phyloP scores from a whole-genome alignment of 2,888 invertebrate genomes.

The Scrobipalpa costella region DNA sequence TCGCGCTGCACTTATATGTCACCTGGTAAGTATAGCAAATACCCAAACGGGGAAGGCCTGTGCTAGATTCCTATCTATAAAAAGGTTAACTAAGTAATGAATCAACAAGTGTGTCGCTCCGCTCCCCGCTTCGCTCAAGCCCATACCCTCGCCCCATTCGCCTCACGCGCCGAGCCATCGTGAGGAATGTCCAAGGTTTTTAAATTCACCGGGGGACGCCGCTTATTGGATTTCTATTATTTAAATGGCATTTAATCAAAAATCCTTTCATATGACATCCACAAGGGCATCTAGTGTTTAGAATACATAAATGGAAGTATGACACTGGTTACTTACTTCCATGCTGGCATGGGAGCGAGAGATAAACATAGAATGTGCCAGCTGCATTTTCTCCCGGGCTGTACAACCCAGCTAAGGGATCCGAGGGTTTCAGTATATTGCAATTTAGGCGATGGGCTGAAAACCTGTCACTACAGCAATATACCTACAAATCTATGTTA shows the following conservation, averaged over 20 bases:
- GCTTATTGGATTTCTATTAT: conserved; percentile 66
- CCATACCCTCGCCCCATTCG: conserved; percentile 35
- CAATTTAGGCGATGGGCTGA: no score
- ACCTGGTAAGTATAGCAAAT: no score
- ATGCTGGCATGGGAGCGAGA: no score
- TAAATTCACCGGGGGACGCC: conserved; percentile 66
- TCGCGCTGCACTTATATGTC: no score
- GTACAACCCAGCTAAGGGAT: no score
- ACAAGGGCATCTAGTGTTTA: conserved; percentile 9
- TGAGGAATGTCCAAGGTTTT: conserved; percentile 68
- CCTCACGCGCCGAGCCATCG: conserved; percentile 56
- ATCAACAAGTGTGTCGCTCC: background rate
- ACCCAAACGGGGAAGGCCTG: no score
- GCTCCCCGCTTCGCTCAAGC: conserved; percentile 12
- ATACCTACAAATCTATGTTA: no score
- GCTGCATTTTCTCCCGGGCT: no score
- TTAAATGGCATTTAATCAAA: conserved; percentile 26
- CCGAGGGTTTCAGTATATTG: no score
- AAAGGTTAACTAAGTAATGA: background rate
- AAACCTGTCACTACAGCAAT: no score
- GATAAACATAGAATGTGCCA: no score
- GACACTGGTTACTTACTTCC: background rate
- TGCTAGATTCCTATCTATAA: no score
- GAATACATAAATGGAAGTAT: background rate
- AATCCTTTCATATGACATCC: conserved; percentile 20